Evolutionary conservation across 2,113 vertebrate species (phyloP).

Genomic region (Rana temporaria): DNA sequence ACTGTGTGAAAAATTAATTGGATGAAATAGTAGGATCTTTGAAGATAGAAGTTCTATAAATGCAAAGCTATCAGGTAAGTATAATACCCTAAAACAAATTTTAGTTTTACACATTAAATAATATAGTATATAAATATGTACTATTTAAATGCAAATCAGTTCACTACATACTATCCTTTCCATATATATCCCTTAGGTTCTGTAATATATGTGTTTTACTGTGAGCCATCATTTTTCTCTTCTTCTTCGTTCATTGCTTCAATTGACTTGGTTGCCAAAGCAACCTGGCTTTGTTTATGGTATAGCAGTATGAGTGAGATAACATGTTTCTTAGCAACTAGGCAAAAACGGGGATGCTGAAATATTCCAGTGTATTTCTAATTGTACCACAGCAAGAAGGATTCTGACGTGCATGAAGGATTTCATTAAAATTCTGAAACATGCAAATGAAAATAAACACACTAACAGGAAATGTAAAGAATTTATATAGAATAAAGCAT

Average conservation of each 20-base stretch:
- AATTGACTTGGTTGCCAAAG: slow-evolving; percentile 33
- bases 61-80: no score
- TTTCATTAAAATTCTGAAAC: not conserved
- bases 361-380: slow-evolving; percentile 44
- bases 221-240: slow-evolving; percentile 6
- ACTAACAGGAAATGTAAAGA: not conserved
- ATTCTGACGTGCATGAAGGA: not conserved
- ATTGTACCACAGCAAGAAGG: slow-evolving; percentile 18
- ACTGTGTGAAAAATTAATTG: no score
- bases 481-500: not conserved
- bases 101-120: no score
- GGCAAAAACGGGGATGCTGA: slow-evolving; percentile 44
- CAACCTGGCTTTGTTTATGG: slow-evolving; percentile 54
- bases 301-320: slow-evolving; percentile 48
- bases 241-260: slow-evolving; percentile 40
- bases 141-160: no score
- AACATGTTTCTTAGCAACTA: slow-evolving; percentile 52
- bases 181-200: no score
- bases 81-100: no score
- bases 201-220: slow-evolving; percentile 1
- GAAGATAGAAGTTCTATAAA: no score
- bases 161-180: no score
- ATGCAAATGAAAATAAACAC: not conserved
- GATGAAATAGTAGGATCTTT: no score
- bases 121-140: no score